Percentiles rank a stretch among this genome's conserved stretches.
Evolutionary conservation across 2,888 invertebrate species (phyloP).

Genomic region (Corbicula japonica): DNA sequence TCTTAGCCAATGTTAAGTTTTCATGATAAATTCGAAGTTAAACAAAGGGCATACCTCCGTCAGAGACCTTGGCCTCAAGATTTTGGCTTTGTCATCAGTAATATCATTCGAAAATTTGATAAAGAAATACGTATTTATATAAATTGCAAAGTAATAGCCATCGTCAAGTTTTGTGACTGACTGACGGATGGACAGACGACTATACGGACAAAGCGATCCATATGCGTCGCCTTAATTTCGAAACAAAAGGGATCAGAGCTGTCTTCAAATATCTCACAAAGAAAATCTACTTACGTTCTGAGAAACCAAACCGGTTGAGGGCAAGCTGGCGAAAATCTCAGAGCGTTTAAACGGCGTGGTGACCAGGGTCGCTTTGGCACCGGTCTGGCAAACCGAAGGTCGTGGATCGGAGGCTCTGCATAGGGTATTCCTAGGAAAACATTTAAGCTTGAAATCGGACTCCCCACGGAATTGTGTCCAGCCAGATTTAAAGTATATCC

Average conservation of each 20-base stretch:
- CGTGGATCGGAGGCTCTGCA: constrained; percentile 64
- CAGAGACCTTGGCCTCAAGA: no score
- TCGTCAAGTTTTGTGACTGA: neutral
- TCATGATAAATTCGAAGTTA: no score
- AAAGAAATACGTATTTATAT: neutral
- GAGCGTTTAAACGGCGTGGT: constrained; percentile 43
- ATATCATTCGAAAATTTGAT: no score
- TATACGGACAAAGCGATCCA: neutral
- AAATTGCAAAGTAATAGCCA: neutral
- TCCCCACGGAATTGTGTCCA: constrained; percentile 35
- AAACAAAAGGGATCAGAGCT: neutral
- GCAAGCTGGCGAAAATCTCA: constrained; percentile 44
- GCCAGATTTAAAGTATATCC: constrained; percentile 46
- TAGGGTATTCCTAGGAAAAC: constrained; percentile 71
- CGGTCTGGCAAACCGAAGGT: constrained; percentile 62
- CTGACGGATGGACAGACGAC: neutral
- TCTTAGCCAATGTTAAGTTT: no score
- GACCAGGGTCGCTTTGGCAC: constrained; percentile 58
- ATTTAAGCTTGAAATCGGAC: constrained; percentile 44
- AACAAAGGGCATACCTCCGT: no score
- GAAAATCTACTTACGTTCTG: constrained; percentile 27
- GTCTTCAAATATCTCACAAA: neutral
- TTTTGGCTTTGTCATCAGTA: no score
- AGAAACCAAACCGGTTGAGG: constrained; percentile 50
- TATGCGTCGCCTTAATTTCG: neutral